Conservation (phyloP, 2,113 vertebrate genomes). For the Empidonax traillii region DNA sequence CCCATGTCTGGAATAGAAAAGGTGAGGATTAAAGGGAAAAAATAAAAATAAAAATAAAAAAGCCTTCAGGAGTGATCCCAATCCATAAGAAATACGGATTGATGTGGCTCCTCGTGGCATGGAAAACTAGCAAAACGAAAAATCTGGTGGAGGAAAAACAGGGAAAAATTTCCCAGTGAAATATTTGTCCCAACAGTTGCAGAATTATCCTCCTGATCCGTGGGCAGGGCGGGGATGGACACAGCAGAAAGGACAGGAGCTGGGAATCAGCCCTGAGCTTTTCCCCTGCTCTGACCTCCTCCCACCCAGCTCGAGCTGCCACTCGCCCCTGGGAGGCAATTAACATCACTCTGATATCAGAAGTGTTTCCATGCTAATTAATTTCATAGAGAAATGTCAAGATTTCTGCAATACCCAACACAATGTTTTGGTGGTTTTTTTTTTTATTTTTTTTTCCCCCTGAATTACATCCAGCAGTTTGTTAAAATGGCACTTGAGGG, state of each 20-base stretch:
- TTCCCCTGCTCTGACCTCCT: background rate
- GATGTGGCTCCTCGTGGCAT: background rate
- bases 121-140: background rate
- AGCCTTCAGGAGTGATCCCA: background rate
- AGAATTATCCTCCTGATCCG: background rate
- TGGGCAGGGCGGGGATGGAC: background rate
- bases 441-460: background rate
- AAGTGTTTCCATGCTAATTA: background rate
- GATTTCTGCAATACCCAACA: background rate
- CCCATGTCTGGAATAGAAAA: background rate
- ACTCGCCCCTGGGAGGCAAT: conserved; percentile 5
- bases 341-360: background rate
- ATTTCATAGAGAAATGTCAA: conserved; percentile 18
- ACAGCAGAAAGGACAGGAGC: background rate
- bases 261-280: background rate
- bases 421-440: background rate
- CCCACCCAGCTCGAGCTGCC: background rate
- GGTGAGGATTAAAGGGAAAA: background rate
- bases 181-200: background rate
- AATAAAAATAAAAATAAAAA: background rate
- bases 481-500: background rate
- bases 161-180: fast-evolving
- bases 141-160: background rate
- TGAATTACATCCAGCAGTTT: background rate
- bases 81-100: background rate